A percentile compares a stretch with the other conserved stretches of the same genome.
These are phyloP conservation scores for Falco punctatus DNA, from an alignment of 2,113 vertebrate species.

Conservation along the genomic window DNA sequence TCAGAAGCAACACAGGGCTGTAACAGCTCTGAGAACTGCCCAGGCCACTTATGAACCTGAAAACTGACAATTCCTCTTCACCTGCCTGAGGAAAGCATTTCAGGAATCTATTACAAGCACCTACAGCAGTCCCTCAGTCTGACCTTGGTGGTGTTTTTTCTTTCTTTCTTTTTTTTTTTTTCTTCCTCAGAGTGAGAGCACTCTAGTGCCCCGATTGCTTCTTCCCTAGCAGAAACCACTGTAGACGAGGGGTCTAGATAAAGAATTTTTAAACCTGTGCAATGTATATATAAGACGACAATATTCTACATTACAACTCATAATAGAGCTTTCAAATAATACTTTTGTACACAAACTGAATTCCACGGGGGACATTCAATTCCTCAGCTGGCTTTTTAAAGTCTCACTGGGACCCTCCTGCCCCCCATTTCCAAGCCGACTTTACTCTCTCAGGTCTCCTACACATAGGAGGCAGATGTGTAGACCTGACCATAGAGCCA, in stretches of 20 bases:
- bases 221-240: not conserved
- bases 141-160: too few species aligned
- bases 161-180: rapidly evolving
- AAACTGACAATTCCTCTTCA: not conserved
- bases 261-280: not conserved
- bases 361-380: not conserved
- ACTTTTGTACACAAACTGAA: not conserved
- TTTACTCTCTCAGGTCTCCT: not conserved
- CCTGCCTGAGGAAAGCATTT: not conserved
- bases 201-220: not conserved
- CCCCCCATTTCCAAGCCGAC: not conserved
- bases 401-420: not conserved
- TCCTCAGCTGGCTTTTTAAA: not conserved
- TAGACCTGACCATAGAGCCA: not conserved
- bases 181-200: not conserved
- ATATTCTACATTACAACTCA: not conserved
- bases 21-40: not conserved
- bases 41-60: not conserved
- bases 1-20: not conserved
- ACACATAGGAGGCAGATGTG: not conserved
- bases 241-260: not conserved
- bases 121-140: rapidly evolving
- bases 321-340: not conserved
- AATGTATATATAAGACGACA: not conserved
- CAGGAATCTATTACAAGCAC: not conserved